Conservation (phyloP, 1,140 invertebrate species). For the Vanessa atalanta region DNA sequence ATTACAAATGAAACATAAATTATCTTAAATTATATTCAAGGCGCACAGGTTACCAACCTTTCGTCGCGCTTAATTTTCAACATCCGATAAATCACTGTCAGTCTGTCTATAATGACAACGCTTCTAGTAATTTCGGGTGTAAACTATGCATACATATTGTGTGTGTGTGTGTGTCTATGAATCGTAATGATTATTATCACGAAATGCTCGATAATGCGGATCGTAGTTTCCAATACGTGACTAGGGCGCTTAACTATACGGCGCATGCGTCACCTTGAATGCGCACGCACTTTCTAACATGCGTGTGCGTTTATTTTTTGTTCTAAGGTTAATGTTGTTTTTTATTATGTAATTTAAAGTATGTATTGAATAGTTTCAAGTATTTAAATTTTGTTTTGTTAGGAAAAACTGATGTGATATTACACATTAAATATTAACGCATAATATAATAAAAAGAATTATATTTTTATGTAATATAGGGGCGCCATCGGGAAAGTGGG, state of each 20-base stretch:
- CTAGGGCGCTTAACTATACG: neutral
- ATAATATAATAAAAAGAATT: too few species aligned
- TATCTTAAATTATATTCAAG: too few species aligned
- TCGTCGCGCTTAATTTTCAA: neutral
- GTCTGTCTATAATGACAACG: neutral
- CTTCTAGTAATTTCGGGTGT: slow-evolving; percentile 19
- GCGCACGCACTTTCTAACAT: slow-evolving; percentile 15
- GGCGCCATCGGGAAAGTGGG: too few species aligned
- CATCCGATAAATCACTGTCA: neutral
- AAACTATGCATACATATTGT: slow-evolving; percentile 12
- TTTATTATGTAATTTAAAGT: neutral
- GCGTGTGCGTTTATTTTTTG: neutral
- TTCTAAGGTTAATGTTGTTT: neutral
- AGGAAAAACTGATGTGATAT: too few species aligned
- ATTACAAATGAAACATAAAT: too few species aligned
- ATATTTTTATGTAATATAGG: too few species aligned
- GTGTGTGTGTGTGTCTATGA: slow-evolving; percentile 9
- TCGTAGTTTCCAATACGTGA: slow-evolving; percentile 27
- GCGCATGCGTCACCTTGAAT: slow-evolving; percentile 28
- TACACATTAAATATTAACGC: too few species aligned
- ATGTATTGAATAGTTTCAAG: too few species aligned
- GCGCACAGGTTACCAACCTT: too few species aligned
- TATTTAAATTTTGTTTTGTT: too few species aligned
- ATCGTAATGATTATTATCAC: slow-evolving; percentile 23
- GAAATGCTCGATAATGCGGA: slow-evolving; percentile 28